Evolutionary conservation across 2,888 invertebrate genomes (phyloP), one percentile per base, ranked within the genome.

Genomic region (Diarsia rubi): DNA sequence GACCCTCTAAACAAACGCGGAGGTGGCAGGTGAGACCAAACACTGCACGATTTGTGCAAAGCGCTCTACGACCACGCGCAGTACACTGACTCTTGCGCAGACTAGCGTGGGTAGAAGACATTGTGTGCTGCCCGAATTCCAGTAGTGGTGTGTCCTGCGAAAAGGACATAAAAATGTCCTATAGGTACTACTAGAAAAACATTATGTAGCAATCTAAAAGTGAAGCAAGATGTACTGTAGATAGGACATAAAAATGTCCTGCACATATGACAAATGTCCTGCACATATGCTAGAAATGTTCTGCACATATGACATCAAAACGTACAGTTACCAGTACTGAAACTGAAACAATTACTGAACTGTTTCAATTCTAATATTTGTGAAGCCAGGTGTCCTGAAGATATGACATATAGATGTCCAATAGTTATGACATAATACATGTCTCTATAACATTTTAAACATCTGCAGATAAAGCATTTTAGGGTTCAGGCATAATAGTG

Each of bases 1-100:
- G 95, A 96, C 81, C 96, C 96, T 8, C 88, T 96, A 37, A 95
- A 96, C 88, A 96, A 95, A 63, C 91, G 96, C 11, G 94, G 94
- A 9, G 94, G 95, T 59, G 93, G 93, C 79, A 95, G 96, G 92
- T 96, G 96, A 96, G 96, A 95, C 91, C 89, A 92, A 88, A 93
- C 91, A n/a, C 77, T 93, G 94, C 94, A 94, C 95, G 96, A 96
- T 78, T 91, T 96, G 94, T 96, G 96, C 95, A 95, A 95, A 85
- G 96, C 95, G 75, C 87, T 96, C n/a, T 96, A 90, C 88, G 91
- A 94, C 78, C 92, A 94, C 89, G 91, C 88, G 69, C 91, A 88
- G 81, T 74, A 75, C 71, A 81, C 83, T 64, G 88, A 88, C 31
- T 70, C 86, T 78, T 64, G 80, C 76, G 64, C 75, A 45, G 86